phyloP scores from a whole-genome alignment of 2,113 vertebrate genomes.

The Callaeas wilsoni region DNA sequence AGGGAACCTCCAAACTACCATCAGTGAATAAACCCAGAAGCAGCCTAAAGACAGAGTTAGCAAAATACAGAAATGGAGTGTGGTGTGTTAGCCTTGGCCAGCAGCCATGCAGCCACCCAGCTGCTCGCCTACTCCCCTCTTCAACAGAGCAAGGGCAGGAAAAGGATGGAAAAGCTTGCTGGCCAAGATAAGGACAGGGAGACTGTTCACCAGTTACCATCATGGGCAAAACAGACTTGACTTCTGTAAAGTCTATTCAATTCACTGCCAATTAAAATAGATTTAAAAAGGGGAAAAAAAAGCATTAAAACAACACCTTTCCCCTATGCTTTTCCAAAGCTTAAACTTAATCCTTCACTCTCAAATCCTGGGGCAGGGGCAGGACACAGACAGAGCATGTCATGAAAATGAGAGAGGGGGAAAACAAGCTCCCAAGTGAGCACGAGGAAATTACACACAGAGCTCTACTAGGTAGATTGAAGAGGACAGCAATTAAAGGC shows the following conservation, averaged over 20 bases:
- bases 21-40: background rate
- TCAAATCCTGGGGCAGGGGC: background rate
- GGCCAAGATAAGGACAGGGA: background rate
- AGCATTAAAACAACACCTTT: background rate
- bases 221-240: background rate
- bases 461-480: background rate
- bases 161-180: background rate
- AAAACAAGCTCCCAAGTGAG: background rate
- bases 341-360: background rate
- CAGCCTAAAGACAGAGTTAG: background rate
- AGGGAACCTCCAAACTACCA: background rate
- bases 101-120: background rate
- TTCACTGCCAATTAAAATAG: background rate
- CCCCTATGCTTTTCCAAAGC: background rate
- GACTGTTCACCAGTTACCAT: background rate
- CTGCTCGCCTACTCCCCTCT: background rate
- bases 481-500: background rate
- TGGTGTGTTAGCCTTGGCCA: background rate
- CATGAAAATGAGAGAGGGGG: background rate
- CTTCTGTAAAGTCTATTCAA: background rate
- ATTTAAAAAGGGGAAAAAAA: background rate
- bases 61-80: background rate
- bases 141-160: background rate
- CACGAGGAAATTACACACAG: background rate
- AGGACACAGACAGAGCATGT: background rate